Evolutionary conservation across 2,888 invertebrate species (phyloP).

Genomic region (Athetis lepigone): DNA sequence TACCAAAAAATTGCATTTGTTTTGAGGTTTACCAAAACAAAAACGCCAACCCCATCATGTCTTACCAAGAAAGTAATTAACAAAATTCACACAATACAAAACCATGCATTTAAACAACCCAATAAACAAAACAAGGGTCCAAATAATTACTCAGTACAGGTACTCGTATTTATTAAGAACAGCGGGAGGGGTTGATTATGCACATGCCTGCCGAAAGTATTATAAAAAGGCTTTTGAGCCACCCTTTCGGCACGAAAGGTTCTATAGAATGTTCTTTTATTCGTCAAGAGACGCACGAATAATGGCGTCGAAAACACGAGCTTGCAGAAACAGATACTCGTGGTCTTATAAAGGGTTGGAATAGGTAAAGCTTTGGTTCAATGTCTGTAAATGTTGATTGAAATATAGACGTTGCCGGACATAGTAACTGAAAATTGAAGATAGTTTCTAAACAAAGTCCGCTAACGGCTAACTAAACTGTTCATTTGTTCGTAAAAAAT

Average conservation of each 20-base stretch:
- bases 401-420: too few relatives aligned
- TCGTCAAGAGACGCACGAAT: constrained; percentile 71
- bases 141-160: constrained; percentile 79
- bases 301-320: constrained; percentile 80
- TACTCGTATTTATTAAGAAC: constrained; percentile 78
- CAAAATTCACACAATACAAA: constrained; percentile 40
- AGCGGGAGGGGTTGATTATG: constrained; percentile 74
- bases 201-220: constrained; percentile 84
- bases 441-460: too few relatives aligned
- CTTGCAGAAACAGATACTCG: constrained; percentile 82
- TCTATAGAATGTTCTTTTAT: constrained; percentile 87
- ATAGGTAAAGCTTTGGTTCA: too few relatives aligned
- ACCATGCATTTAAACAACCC: constrained; percentile 52
- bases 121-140: constrained; percentile 61
- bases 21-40: too few relatives aligned
- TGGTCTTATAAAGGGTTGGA: constrained; percentile 71
- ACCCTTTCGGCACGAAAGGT: constrained; percentile 81
- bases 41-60: background rate
- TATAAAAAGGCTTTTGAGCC: constrained; percentile 85
- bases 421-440: too few relatives aligned
- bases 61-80: background rate
- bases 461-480: too few relatives aligned
- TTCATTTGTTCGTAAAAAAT: too few relatives aligned
- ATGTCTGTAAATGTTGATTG: too few relatives aligned
- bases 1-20: too few relatives aligned